phyloP scores from a whole-genome alignment of 2,797 vertebrate genomes.

The Hoplostethus mediterraneus region DNA sequence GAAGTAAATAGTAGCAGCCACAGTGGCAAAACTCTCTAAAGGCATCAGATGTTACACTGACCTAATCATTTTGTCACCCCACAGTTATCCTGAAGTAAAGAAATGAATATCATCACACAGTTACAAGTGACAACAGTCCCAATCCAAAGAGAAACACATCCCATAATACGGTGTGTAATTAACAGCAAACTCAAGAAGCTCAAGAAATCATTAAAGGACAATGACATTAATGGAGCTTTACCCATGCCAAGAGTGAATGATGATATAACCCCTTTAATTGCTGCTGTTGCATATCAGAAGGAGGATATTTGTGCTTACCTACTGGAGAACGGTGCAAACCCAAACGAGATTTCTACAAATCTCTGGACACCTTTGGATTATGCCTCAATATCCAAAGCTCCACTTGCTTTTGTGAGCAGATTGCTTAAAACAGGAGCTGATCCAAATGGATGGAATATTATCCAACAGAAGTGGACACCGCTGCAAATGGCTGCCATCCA shows the following conservation, averaged over 20 bases:
- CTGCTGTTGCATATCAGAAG: slow-evolving; percentile 54
- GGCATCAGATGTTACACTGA: background rate
- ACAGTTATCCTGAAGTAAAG: slow-evolving; percentile 30
- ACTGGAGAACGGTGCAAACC: slow-evolving; percentile 4
- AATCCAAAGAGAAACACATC: slow-evolving; percentile 40
- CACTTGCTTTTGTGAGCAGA: slow-evolving; percentile 34
- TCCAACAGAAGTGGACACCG: background rate
- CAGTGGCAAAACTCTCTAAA: background rate
- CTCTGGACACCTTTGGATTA: slow-evolving; percentile 40
- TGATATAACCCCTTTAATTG: slow-evolving; percentile 56
- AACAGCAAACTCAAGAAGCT: background rate
- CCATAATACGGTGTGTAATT: slow-evolving; percentile 50
- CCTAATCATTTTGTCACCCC: background rate
- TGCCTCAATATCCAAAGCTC: slow-evolving; percentile 12
- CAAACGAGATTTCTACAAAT: background rate
- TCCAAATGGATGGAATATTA: background rate
- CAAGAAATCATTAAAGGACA: background rate
- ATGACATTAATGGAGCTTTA: slow-evolving; percentile 48
- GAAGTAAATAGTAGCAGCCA: too few species aligned
- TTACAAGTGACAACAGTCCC: rapidly evolving
- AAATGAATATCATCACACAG: background rate
- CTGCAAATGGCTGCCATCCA: slow-evolving; percentile 36
- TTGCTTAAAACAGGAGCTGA: slow-evolving; percentile 61
- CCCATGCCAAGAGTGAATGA: slow-evolving; percentile 34
- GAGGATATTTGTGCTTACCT: slow-evolving; percentile 48